phyloP scores from a whole-genome alignment of 2,797 vertebrate genomes.

The Characodon lateralis region DNA sequence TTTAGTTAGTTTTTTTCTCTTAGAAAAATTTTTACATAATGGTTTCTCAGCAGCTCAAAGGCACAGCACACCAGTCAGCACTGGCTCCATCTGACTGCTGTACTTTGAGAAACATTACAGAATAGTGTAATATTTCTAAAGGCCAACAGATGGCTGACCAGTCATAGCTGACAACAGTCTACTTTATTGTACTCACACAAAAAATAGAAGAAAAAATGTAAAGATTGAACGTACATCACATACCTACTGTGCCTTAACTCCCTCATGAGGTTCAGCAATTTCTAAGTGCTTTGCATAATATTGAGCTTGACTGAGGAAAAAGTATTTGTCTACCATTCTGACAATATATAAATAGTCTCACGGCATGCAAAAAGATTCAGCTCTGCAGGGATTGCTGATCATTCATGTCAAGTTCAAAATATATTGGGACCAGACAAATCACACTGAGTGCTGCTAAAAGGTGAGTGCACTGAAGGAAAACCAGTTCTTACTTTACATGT shows the following conservation, averaged over 20 bases:
- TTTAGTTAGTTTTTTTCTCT: background rate
- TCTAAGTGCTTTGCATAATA: background rate
- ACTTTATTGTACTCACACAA: background rate
- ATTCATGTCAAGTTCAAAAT: background rate
- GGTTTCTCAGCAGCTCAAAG: background rate
- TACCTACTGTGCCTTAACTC: background rate
- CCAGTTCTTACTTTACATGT: background rate
- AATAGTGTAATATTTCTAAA: background rate
- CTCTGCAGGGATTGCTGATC: background rate
- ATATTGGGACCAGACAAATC: background rate
- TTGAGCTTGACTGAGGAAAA: background rate
- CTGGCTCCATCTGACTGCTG: too few relatives aligned
- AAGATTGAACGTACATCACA: background rate
- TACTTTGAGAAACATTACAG: background rate
- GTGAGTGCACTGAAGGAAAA: background rate
- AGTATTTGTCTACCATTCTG: background rate
- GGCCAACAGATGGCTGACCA: background rate
- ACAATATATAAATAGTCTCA: background rate
- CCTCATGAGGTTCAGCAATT: background rate
- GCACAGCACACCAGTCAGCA: background rate
- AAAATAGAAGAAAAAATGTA: background rate
- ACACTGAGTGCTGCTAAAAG: background rate
- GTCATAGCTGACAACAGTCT: constrained; percentile 8
- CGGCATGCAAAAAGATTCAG: background rate
- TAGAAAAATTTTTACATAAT: background rate